Evolutionary conservation across 2,888 invertebrate species (phyloP), one percentile per base, ranked within the genome.

Genomic region (Trimorus sp.): DNA sequence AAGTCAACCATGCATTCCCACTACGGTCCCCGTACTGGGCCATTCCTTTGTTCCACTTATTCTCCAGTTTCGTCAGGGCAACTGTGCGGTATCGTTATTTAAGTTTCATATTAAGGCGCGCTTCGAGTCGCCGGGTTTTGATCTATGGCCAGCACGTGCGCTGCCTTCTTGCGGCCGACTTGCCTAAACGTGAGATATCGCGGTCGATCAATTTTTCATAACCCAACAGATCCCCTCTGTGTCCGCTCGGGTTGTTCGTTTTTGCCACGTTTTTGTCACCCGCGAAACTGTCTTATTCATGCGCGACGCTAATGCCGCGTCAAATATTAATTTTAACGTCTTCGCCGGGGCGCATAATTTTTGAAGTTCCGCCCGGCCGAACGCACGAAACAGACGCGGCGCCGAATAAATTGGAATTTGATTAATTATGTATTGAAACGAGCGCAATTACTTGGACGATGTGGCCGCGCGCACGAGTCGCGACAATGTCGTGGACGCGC

Each of bases 61-160:
- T 89, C 88, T n/a, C 89, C 89, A 89, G 90, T 91, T 90, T 87
- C 89, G 89, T 88, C 89, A 89, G 89, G 88, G 85, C 88, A 87
- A 85, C 83, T 84, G 83, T 89, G 90, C 69, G 74, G 80, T 91
- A 91, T 91, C 91, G 91, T 91, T 90, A 90, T 91, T 91, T 90
- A 91, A 91, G 91, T 91, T 91, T 90, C 89, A 90, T 89, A 90
- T 91, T 91, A 91, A 90, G 89, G 88, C 88, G 85, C 87, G 84
- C 84, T 81, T 85, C 82, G 85, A 85, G 86, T 85, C 83, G 79
- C 85, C 83, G 83, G 86, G 83, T 86, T 89, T 89, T 91, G 91
- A 91, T 91, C 89, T 91, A 91, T 89, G 89, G 88, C 85, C 87
- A 84, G 89, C 90, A 90, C 91, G 91, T 91, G 91, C 89, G 89